Evolutionary conservation across 2,113 vertebrate genomes (phyloP), one percentile per base, ranked within the genome.

Genomic region (Maccullochella peelii): DNA sequence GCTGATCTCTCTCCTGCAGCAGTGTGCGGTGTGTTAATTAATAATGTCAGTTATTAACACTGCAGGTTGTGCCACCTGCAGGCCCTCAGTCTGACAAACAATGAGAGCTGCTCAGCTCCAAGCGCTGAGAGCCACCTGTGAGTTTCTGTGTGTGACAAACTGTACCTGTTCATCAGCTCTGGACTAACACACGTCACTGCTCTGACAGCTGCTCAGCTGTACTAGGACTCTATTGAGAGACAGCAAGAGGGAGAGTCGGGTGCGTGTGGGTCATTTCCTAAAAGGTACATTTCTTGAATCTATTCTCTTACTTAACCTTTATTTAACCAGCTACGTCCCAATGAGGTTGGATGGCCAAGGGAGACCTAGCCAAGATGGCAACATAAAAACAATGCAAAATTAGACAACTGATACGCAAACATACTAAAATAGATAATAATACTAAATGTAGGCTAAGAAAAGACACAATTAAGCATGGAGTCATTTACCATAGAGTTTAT

Each of bases 11-110:
- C 25, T 69, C 36, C 6, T 30, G 47, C 47, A 61, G 50, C 52
- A 42, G 27, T 9, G 30, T 25, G 7, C 2, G 27, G 66, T 66
- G 25, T 84, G 58, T 79, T 20, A 18, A 86, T 77, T 82, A 76
- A 72, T 74, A 74, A 80, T 67, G 77, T 77, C 73, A 77, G 69
- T 65, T 80, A 79, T 80, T 67, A 76, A 66, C 25, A 33, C 27
- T 7, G 69, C 30, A 42, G n/a, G 33, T 67, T 59, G n/a, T 54
- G 57, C 82, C 89, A 92, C 82, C 90, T 92, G 91, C 50, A 83
- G 66, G 40, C 70, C 57, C 21, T 55, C 30, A 9, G 66, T 8
- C 57, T 42, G 36, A 71, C 81, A 79, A 84, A 88, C 82, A 91
- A 88, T 20, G 76, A 89, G 27, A 73, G 44, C 68, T 63, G 72